A percentile compares a stretch with the other conserved stretches of the same genome.
Conservation (phyloP, 2,113 vertebrate genomes). For the Charina bottae region DNA sequence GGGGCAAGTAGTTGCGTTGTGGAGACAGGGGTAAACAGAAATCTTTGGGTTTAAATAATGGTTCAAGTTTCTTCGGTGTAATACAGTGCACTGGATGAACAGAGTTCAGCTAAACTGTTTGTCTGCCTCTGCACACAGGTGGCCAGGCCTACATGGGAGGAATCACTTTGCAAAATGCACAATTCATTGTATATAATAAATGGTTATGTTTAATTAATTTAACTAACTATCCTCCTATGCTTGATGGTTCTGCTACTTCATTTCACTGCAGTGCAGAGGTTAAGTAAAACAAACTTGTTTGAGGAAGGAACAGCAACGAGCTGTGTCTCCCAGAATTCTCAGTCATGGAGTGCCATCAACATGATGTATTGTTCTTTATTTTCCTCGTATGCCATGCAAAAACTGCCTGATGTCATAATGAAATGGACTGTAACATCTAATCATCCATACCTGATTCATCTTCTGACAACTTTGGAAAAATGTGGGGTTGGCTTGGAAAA, state of each 20-base stretch:
- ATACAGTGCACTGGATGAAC: not conserved
- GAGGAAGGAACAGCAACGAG: conserved; percentile 25
- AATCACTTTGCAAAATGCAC: not conserved
- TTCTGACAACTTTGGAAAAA: conserved; percentile 31
- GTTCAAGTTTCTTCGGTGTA: not conserved
- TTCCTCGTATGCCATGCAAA: conserved; percentile 32
- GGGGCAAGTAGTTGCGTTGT: not conserved
- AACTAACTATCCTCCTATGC: not conserved
- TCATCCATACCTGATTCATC: conserved; percentile 38
- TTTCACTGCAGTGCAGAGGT: not conserved
- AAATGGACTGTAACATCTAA: conserved; percentile 48
- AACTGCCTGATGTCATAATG: conserved; percentile 38
- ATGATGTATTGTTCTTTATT: conserved; percentile 41
- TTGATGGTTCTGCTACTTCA: not conserved
- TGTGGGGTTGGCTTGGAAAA: conserved; percentile 19
- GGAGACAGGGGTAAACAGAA: not conserved
- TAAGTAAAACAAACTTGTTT: conserved; percentile 36
- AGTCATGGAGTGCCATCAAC: conserved; percentile 9
- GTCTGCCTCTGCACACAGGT: not conserved
- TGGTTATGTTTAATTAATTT: not conserved
- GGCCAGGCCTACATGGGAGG: no score
- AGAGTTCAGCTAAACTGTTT: not conserved
- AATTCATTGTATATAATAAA: not conserved
- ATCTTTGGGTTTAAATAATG: not conserved
- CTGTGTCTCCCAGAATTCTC: not conserved